Base-by-base conservation (phyloP, 2,113 vertebrate species). In the Pygathrix nemaeus region DNA sequence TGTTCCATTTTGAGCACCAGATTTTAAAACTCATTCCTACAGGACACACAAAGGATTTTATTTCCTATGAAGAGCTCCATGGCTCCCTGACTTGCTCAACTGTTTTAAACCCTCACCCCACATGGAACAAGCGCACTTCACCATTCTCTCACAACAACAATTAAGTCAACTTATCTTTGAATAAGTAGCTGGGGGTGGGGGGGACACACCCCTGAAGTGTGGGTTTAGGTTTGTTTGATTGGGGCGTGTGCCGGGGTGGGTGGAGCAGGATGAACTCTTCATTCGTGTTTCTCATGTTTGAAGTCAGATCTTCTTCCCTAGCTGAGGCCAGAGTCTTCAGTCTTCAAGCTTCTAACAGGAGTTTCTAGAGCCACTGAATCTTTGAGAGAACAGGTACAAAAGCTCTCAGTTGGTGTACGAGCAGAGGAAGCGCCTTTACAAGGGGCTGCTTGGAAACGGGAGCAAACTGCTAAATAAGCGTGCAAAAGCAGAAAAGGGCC, bases 401-500 rank as follows among this genome's bases (percentile, higher is more conserved):
- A 94, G 72, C 72, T 94, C 87, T 45, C 16, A 1, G 84, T 20
- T 43, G 43, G 80, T 45, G 3, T 40, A 57, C 68, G 80, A 90
- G 43, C 73, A 57, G 45, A 93, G 93, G 82, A 86, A 90, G 18
- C 14, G 23, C 18, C 52, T 96, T 86, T 43, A 43, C 66, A n/a
- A 9, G 3, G 25, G 81, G 35, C 92, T 93, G 93, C 89, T 89
- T 95, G 82, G 96, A 97, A 97, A 91, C 48, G 59, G 96, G 81
- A 79, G 83, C 95, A 83, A 88, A 80, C 70, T 73, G 88, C 82
- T 81, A 84, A 87, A 81, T 88, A 93, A 84, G 92, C 90, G 48
- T 66, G 86, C 55, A 89, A 97, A 70, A 78, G 93, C 75, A 97
- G 94, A 94, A 97, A 96, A 64, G 70, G 84, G 95, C 90, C 87